A percentile compares a stretch with the other conserved stretches of the same genome.
Evolutionary conservation across 1,140 invertebrate species (phyloP).

Genomic region (Cyclina sinensis): DNA sequence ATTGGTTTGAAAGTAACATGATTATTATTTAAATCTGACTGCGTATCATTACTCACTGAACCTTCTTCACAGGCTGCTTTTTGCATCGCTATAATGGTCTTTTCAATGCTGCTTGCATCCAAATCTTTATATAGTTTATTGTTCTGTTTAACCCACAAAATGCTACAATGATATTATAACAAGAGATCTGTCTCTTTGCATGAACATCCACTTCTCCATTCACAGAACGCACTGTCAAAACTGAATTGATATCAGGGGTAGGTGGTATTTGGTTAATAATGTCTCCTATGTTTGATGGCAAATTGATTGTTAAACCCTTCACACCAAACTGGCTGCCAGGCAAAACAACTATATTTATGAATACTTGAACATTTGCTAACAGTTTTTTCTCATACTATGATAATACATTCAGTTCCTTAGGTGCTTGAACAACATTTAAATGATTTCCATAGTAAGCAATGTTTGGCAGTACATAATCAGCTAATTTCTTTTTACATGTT

Average conservation of each 20-base stretch:
- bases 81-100: neutral
- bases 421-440: no score
- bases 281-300: conserved; percentile 4
- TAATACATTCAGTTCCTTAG: no score
- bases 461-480: no score
- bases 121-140: conserved; percentile 60
- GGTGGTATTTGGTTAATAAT: neutral
- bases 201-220: neutral
- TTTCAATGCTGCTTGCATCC: neutral
- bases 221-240: neutral
- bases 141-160: conserved; percentile 66
- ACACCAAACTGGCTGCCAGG: conserved; percentile 26
- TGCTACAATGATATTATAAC: conserved; percentile 32
- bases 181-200: neutral
- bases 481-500: no score
- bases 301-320: conserved; percentile 33
- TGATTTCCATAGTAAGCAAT: no score
- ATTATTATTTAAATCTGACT: conserved; percentile 32
- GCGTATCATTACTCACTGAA: conserved; percentile 46
- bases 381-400: conserved; percentile 12
- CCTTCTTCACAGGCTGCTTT: neutral
- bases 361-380: conserved; percentile 28
- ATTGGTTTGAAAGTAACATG: conserved; percentile 1
- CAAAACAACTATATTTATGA: conserved; percentile 27
- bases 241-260: neutral